Conservation (phyloP, 1,140 invertebrate species). For the Thereuonema tuberculata region DNA sequence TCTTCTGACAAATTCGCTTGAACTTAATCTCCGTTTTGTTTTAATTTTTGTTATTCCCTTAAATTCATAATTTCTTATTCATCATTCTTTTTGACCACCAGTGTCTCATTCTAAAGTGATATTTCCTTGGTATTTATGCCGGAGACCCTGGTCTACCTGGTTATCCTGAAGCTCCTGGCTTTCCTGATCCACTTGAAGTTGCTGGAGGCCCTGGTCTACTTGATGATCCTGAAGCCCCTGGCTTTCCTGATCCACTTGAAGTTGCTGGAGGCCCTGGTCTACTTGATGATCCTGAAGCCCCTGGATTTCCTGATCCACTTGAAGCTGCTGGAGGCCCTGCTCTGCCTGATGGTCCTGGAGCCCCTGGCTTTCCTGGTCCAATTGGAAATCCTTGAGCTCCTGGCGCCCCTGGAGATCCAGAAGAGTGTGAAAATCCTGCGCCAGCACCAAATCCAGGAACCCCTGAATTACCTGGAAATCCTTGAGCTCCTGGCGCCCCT, state of each 20-base stretch:
- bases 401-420: slow-evolving; percentile 19
- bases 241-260: neutral
- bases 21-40: too few species aligned
- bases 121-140: too few species aligned
- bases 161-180: neutral
- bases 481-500: slow-evolving; percentile 14
- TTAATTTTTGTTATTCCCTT: neutral
- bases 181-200: neutral
- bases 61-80: neutral
- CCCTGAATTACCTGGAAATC: slow-evolving; percentile 14
- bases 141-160: too few species aligned
- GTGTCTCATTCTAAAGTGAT: too few species aligned
- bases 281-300: slow-evolving; percentile 9
- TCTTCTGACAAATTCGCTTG: too few species aligned
- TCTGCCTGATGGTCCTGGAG: slow-evolving; percentile 12
- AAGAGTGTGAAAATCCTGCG: slow-evolving; percentile 10
- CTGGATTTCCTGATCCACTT: too few species aligned
- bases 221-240: neutral
- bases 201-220: neutral
- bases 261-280: neutral
- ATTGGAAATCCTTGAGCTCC: slow-evolving; percentile 17
- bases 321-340: too few species aligned
- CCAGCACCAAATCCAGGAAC: slow-evolving; percentile 9
- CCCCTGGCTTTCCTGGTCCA: slow-evolving; percentile 9
- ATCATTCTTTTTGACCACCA: too few species aligned